Evolutionary conservation across 2,888 invertebrate genomes (phyloP), one percentile per base, ranked within the genome.

Genomic region (Leuctra nigra): DNA sequence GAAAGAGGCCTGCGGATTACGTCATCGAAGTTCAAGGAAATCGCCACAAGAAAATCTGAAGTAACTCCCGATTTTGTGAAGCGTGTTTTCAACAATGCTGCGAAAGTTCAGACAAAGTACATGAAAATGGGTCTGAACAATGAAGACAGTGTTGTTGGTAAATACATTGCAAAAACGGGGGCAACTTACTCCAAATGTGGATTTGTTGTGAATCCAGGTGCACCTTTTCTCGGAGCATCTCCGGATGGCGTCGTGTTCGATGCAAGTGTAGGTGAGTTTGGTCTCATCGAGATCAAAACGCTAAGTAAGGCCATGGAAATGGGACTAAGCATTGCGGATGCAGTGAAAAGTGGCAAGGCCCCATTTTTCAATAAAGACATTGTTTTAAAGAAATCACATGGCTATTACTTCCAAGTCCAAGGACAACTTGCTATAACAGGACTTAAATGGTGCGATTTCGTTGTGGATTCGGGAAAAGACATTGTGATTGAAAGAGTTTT

Each of bases 351-450:
- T 4, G 20, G 20, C 6, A 48, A 48, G 4, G 48, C 48, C 14
- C 1, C 4, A 4, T 29, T 4, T 25, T 25, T 24, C 2, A 23
- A 3, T 13, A 47, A 47, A 2, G 16, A 11, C 2, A n/a, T 4
- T 9, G 16, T 52, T 25, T 16, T 44, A 11, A 13, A 29, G 4
- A 13, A 13, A 9, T 20, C 24, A 6, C 24, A 55, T 20, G 16
- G 16, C 29, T 58, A 50, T 57, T 58, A 57, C 16, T 57, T 20
- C 33, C 55, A 58, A 50, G 24, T 58, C 11, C 58, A 57, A 14
- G 48, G 48, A 2, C 48, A 48, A 16, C 2, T 48, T 7, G 48
- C 29, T 1, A 25, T 48, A 2, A 48, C 48, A 4, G 48, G 48
- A 6, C 16, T 48, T 4, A 7, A 16, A 11, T 48, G 48, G 48